These are phyloP conservation scores for Lissonota sp. DNA, from an alignment of 2,888 invertebrate genomes.

Conservation along the genomic window DNA sequence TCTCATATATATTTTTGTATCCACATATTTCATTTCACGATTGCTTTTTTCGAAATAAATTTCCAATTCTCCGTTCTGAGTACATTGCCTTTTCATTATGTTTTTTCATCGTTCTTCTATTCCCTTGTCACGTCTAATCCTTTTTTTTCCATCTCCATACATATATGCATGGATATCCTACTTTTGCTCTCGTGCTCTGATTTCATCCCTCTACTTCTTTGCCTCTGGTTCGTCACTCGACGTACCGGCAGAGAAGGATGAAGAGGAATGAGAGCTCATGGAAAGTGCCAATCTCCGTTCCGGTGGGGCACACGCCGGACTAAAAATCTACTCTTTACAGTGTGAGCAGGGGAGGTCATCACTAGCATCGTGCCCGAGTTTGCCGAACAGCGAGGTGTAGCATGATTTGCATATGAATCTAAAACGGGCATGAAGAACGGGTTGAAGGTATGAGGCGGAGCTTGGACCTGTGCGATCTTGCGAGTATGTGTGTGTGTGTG, in stretches of 20 bases:
- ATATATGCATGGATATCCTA: constrained; percentile 3
- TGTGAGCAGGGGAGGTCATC: constrained; percentile 24
- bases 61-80: neutral
- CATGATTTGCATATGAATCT: constrained; percentile 79
- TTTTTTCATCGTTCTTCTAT: constrained; percentile 23
- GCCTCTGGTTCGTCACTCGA: neutral
- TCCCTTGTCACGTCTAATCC: neutral
- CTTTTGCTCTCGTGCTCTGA: constrained; percentile 18
- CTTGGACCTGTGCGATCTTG: constrained; percentile 19
- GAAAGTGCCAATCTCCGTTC: constrained; percentile 77
- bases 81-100: constrained; percentile 1
- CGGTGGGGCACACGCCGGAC: constrained; percentile 60
- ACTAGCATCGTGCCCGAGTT: constrained; percentile 35
- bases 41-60: neutral
- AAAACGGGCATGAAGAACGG: constrained; percentile 71
- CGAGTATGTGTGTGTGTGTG: neutral
- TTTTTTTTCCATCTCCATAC: constrained; percentile 13
- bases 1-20: constrained; percentile 7
- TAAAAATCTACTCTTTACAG: constrained; percentile 70
- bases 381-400: constrained; percentile 49
- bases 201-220: neutral
- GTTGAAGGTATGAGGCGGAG: constrained; percentile 15
- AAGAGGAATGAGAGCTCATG: constrained; percentile 67
- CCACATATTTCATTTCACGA: neutral
- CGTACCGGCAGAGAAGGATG: constrained; percentile 20